Conservation (phyloP, 1,140 invertebrate genomes). For the Macrobrachium rosenbergii region DNA sequence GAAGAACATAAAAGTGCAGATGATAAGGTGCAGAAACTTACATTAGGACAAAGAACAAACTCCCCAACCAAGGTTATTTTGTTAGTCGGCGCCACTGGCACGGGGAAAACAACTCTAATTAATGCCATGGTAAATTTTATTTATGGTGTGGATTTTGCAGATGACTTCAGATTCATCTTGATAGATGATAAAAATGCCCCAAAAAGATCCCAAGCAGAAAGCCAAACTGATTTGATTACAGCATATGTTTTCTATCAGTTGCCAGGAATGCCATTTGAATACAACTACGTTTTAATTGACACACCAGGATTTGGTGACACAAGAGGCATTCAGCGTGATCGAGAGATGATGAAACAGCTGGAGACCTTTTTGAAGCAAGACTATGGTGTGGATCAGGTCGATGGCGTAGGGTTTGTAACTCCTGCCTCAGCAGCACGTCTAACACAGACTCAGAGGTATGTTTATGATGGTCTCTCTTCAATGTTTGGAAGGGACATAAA, state of each 20-base stretch:
- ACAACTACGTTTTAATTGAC: constrained; percentile 34
- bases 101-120: constrained; percentile 35
- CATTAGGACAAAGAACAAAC: constrained; percentile 23
- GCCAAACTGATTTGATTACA: constrained; percentile 40
- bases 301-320: constrained; percentile 49
- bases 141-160: constrained; percentile 19
- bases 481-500: constrained; percentile 52
- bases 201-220: constrained; percentile 37
- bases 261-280: constrained; percentile 45
- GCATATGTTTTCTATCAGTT: constrained; percentile 29
- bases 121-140: constrained; percentile 48
- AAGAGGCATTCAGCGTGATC: constrained; percentile 33
- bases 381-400: constrained; percentile 37
- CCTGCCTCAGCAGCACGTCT: constrained; percentile 29
- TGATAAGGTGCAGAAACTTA: constrained; percentile 34
- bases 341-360: constrained; percentile 39
- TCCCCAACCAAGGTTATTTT: constrained; percentile 38
- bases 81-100: constrained; percentile 26
- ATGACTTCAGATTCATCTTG: constrained; percentile 36
- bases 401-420: constrained; percentile 48
- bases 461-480: constrained; percentile 44
- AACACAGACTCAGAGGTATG: constrained; percentile 40
- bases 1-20: constrained; percentile 18
- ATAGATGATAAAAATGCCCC: constrained; percentile 40
- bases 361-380: constrained; percentile 28